Evolutionary conservation across 2,888 invertebrate genomes (phyloP), one percentile per base, ranked within the genome.

Genomic region (Gortyna flavago): DNA sequence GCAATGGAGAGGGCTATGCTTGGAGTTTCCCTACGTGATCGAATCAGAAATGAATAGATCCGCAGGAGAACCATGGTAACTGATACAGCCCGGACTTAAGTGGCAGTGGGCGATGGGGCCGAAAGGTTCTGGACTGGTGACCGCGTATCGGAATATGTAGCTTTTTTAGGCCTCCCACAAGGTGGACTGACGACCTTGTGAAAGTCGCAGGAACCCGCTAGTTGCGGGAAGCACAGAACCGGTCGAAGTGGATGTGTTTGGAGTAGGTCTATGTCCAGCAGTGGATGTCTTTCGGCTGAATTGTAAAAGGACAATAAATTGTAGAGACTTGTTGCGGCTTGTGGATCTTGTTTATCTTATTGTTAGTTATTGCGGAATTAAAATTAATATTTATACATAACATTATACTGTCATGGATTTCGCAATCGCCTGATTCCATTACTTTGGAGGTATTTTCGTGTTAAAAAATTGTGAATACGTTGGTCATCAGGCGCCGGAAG

Each of bases 401-500:
- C 4, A 9, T 3, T 21, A 61, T 62, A 62, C 21, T 21, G 35
- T 11, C 32, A 21, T 35, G 9, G 9, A 5, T 61, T 32, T 32
- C 21, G 61, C 9, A 29, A 29, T 16, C 59, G 16, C 16, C 59
- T 59, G 61, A 61, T 61, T 32, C 61, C 61, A 32, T 32, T 3
- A 21, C 11, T 32, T 32, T 32, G 2, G 35, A 8, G 25, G 5
- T 16, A 51, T 32, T 68, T 51, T 11, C 11, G 11, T 18, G 16
- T 18, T n/a, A 51, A 21, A 48, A 29, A 8, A 64, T 0, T 57
- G 11, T 64, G 51, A 16, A 25, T 25, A 32, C 1, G 8, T 59
- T 51, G 29, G 8, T 65, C 79, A 80, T 7, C 89, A 97, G 98
- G 97, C 99, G 18, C 99, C 99, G 0, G 98, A 98, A 79, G 99